Conservation (phyloP, 1,140 invertebrate species). For the Pinna nobilis region DNA sequence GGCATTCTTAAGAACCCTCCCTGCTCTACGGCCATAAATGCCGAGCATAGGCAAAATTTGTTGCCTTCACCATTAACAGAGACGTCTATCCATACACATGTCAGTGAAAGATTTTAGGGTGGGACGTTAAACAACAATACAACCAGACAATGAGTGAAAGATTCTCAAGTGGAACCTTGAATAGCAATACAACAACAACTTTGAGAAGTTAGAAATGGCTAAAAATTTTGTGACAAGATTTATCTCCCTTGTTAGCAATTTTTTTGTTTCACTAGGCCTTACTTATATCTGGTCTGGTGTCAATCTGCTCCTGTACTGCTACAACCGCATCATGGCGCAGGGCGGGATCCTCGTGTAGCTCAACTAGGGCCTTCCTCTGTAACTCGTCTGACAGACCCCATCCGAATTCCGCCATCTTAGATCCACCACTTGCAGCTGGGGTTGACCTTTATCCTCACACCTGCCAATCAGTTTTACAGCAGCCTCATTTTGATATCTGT, state of each 20-base stretch:
- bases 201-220: neutral
- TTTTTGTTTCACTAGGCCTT: conserved; percentile 48
- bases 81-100: too few relatives aligned
- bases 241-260: neutral
- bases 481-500: too few relatives aligned
- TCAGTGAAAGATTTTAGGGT: too few relatives aligned
- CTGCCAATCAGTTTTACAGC: too few relatives aligned
- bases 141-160: neutral
- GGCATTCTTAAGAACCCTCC: too few relatives aligned
- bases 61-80: too few relatives aligned
- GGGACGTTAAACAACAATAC: neutral
- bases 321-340: conserved; percentile 71
- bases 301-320: conserved; percentile 77
- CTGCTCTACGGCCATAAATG: too few relatives aligned
- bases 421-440: neutral
- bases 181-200: neutral
- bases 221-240: neutral
- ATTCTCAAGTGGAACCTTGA: neutral
- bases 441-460: too few relatives aligned
- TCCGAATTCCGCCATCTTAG: conserved; percentile 69
- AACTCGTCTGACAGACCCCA: conserved; percentile 67
- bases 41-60: too few relatives aligned
- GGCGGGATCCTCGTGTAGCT: conserved; percentile 66
- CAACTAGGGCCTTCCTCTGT: conserved; percentile 57
- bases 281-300: conserved; percentile 78